Conservation (phyloP, 2,888 invertebrate species). For the Mesorhabditis belari region DNA sequence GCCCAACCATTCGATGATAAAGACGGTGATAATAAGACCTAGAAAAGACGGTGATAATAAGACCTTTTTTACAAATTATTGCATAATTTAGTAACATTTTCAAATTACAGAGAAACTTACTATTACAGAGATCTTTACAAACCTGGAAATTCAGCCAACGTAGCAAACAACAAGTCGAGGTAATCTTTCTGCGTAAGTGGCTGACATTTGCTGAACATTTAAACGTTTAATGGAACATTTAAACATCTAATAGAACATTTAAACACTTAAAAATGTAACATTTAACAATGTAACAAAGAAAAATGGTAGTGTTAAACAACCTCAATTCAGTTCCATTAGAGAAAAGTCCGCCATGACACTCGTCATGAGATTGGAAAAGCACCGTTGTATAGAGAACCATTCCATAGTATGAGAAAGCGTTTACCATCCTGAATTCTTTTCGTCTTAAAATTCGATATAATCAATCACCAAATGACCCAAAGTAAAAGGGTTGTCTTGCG, state of each 20-base stretch:
- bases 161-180: slow-evolving; percentile 85
- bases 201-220: slow-evolving; percentile 56
- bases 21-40: slow-evolving; percentile 81
- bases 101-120: no score
- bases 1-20: slow-evolving; percentile 80
- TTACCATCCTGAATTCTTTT: slow-evolving; percentile 53
- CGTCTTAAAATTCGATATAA: background rate
- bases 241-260: no score
- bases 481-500: slow-evolving; percentile 75
- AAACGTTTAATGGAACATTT: no score
- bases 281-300: no score
- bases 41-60: slow-evolving; percentile 3
- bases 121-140: slow-evolving; percentile 11
- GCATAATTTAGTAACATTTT: background rate
- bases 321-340: slow-evolving; percentile 25
- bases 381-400: slow-evolving; percentile 89
- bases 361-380: slow-evolving; percentile 66
- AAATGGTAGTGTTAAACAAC: no score
- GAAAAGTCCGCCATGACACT: slow-evolving; percentile 32
- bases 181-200: slow-evolving; percentile 77
- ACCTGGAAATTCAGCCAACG: slow-evolving; percentile 88
- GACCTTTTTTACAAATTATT: background rate
- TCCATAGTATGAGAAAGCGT: slow-evolving; percentile 91
- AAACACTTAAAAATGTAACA: no score
- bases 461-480: slow-evolving; percentile 80